A percentile compares a stretch with the other conserved stretches of the same genome.
Evolutionary conservation across 2,888 invertebrate genomes (phyloP).

Genomic region (Harpagoxenus sublaevis): DNA sequence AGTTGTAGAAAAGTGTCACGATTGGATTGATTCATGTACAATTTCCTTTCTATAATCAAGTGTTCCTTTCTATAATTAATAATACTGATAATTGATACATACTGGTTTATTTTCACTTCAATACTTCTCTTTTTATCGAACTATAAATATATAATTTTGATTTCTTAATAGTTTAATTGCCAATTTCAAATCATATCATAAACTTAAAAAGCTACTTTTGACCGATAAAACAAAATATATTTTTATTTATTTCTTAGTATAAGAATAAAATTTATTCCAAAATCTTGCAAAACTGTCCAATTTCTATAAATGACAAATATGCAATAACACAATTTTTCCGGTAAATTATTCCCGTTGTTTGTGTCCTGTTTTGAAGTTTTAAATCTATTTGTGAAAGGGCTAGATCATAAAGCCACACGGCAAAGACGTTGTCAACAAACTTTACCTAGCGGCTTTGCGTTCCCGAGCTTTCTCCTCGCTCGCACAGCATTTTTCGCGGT

Average conservation of each 20-base stretch:
- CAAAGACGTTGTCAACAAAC: slow-evolving; percentile 63
- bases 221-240: background rate
- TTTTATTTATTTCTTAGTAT: background rate
- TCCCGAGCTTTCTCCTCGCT: slow-evolving; percentile 23
- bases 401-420: slow-evolving; percentile 23
- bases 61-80: background rate
- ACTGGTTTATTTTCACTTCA: background rate
- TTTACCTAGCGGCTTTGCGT: slow-evolving; percentile 60
- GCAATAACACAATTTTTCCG: background rate
- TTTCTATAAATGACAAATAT: background rate
- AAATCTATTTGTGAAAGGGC: slow-evolving; percentile 32
- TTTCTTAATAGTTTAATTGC: background rate
- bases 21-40: background rate
- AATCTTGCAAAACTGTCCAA: background rate
- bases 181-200: background rate
- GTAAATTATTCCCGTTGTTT: background rate
- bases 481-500: slow-evolving; percentile 38
- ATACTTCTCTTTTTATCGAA: background rate
- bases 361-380: slow-evolving; percentile 2
- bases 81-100: background rate
- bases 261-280: background rate
- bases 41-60: background rate
- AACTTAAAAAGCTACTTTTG: background rate
- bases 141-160: background rate
- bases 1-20: background rate